Conservation (phyloP, 35 echinoderm and acorn worm species). For the Lytechinus pictus region DNA sequence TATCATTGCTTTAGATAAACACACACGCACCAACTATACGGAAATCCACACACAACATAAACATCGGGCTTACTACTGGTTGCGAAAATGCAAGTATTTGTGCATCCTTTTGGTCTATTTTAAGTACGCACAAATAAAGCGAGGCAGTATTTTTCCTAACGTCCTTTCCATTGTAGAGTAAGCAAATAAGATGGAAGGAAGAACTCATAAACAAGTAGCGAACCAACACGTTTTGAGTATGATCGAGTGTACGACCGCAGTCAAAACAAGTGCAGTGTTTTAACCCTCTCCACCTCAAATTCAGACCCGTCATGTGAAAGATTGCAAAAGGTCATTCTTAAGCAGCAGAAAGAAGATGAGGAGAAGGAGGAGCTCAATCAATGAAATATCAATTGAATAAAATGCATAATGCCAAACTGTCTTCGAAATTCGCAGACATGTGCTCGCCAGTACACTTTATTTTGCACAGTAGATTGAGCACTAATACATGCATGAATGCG, state of each 20-base stretch:
- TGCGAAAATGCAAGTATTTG: neutral
- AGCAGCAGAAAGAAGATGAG: neutral
- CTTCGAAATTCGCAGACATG: neutral
- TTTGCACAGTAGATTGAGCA: neutral
- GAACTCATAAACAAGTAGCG: neutral
- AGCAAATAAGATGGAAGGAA: neutral
- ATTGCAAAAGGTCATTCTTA: too few species aligned
- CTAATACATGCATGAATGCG: neutral
- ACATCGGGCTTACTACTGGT: too few species aligned
- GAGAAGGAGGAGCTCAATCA: conserved; percentile 1
- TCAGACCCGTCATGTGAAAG: too few species aligned
- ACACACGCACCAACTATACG: neutral
- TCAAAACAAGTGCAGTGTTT: neutral
- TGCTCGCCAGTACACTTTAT: neutral
- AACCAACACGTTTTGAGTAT: neutral
- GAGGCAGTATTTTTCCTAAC: neutral
- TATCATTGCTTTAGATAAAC: neutral
- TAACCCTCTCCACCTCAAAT: neutral
- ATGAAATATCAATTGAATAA: conserved; percentile 21
- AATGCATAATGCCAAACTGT: neutral
- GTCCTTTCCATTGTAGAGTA: neutral
- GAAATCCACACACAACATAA: too few species aligned
- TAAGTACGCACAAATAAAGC: neutral
- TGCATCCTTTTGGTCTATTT: neutral
- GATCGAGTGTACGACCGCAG: neutral